phyloP scores from a whole-genome alignment of 2,113 vertebrate species.

The Apistogramma diplotaenia region DNA sequence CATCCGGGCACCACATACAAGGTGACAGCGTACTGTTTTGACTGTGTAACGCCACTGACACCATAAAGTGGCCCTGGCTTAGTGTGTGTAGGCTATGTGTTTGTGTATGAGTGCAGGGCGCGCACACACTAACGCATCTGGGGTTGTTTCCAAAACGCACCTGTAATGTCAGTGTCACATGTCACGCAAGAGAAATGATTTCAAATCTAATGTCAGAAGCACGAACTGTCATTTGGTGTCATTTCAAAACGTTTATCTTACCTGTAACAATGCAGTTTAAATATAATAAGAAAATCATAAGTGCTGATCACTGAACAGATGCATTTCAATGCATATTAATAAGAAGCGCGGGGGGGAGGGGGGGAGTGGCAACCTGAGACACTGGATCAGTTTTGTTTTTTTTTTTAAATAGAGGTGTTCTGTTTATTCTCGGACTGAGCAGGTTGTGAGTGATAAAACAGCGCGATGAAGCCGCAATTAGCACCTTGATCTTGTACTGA shows the following conservation, averaged over 20 bases:
- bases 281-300: not conserved
- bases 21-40: not conserved
- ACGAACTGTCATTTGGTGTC: not conserved
- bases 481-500: conserved; percentile 60
- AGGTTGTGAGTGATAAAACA: conserved; percentile 51
- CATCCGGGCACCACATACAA: not conserved
- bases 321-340: not conserved
- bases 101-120: conserved; percentile 8
- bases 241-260: not conserved
- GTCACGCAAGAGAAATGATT: not conserved
- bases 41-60: conserved; percentile 30
- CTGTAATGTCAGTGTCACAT: conserved; percentile 40
- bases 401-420: not conserved
- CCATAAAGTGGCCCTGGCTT: conserved; percentile 34
- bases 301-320: not conserved
- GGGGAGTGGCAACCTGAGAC: not conserved
- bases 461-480: conserved; percentile 65
- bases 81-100: conserved; percentile 6
- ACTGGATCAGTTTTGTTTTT: not conserved
- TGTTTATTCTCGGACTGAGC: conserved; percentile 9
- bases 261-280: not conserved
- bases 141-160: conserved; percentile 25
- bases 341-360: not conserved
- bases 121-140: not conserved
- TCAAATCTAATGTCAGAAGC: not conserved